Evolutionary conservation across 2,113 vertebrate species (phyloP), one percentile per base, ranked within the genome.

Genomic region (Scartelaos histophorus): DNA sequence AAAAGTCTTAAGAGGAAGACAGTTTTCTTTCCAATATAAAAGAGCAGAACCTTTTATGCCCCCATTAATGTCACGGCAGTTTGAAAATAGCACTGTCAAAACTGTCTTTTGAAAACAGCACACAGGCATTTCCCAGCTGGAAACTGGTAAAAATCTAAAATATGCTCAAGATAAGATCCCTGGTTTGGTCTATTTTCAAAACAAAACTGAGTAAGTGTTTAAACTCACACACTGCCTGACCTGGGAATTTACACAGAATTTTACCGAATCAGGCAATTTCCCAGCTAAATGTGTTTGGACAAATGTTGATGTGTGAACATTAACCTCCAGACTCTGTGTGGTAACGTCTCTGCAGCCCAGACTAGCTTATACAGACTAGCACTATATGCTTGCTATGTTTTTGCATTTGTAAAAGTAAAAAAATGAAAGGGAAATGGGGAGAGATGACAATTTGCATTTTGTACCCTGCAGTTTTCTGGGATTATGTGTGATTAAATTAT

Each of bases 1-100:
- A 58, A 58, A 25, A 58, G 56, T 58, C 56, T 58, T 58, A 58
- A 58, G 24, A 58, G 56, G 56, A 58, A 58, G 56, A 58, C 56
- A 58, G 22, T 58, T 58, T 51, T 58, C 56, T 13, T 25, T 58
- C 56, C 22, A 25, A 25, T 25, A 58, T 58, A 58, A 58, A 58
- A 58, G 22, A 58, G 56, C 56, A 58, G 22, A 15, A 22, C 22
- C 24, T 58, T 58, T 58, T 58, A 58, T 25, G 21, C 56, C 21
- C 12, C 56, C 56, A 58, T 58, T 58, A 22, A 58, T 58, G 56
- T 25, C 21, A 25, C 56, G 12, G 24, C 1, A 7, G 56, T 3
- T 58, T 24, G 56, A 58, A 58, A 58, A 58, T 58, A 58, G 56
- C 22, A 25, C 56, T 58, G 56, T 58, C 56, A 25, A 58, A 58